Conservation (phyloP, 2,797 vertebrate genomes). For the Myoxocephalus aenaeus region DNA sequence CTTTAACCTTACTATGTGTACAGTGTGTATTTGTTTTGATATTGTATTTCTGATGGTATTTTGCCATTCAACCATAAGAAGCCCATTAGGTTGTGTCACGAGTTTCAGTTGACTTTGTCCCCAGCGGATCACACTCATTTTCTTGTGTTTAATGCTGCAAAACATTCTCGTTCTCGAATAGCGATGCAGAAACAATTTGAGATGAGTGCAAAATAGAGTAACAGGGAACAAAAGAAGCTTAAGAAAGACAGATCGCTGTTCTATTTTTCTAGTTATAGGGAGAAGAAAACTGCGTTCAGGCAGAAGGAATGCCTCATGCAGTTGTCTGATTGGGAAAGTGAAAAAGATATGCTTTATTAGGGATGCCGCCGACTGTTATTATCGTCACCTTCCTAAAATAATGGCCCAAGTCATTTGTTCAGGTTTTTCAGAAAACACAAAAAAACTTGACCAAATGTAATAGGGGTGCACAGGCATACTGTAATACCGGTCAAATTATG, state of each 20-base stretch:
- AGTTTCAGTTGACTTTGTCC: conserved; percentile 36
- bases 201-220: background rate
- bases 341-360: background rate
- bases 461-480: no score
- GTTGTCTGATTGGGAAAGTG: background rate
- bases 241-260: background rate
- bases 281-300: background rate
- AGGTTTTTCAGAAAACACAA: no score
- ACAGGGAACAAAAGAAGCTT: background rate
- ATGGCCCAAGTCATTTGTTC: no score
- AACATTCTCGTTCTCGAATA: conserved; percentile 33
- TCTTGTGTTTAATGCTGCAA: conserved; percentile 56
- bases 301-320: background rate
- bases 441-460: no score
- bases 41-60: conserved; percentile 12
- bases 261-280: no score
- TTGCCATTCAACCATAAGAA: conserved; percentile 44
- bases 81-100: conserved; percentile 48
- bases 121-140: conserved; percentile 36
- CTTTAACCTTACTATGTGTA: conserved; percentile 19
- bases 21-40: conserved; percentile 3
- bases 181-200: conserved; percentile 16
- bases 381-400: no score
- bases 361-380: background rate
- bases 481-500: no score